Base-by-base conservation (phyloP, 37 sponge, comb jelly and placozoan species). In the Petrosia ficiformis region DNA sequence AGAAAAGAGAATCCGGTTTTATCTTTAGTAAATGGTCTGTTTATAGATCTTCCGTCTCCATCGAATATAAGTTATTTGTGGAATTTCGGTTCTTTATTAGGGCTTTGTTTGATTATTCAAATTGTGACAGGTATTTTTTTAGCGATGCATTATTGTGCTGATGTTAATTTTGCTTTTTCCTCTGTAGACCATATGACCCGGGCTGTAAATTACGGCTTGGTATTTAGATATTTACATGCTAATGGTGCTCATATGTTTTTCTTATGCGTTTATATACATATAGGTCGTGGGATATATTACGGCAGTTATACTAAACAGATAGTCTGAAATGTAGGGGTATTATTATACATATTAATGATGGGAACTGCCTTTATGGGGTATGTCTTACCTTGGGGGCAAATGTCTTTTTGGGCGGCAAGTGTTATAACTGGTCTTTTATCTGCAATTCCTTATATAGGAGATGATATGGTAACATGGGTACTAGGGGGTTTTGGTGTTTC, bases 241-340 rank as follows among this genome's bases (percentile, higher is more conserved):
- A 90, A 90, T 82, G 86, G 91, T 41, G 86, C 91, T 61, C 81
- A 86, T 73, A 63, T 90, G 65, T 90, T 90, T 78, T 90, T 90
- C 77, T 72, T 90, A 59, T 90, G 86, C 78, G 86, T 90, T 41
- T 90, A 90, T 85, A 58, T 85, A 42, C 91, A 90, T 77, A 90
- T 90, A 67, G 86, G 79, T 30, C 63, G 82, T 63, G 86, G 86
- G 16, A 58, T 90, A 34, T 90, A 90, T 77, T 85, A 90, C 64
- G 82, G 86, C 14, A 44, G 82, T 68, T 90, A 85, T 74, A 67
- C 52, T n/a, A 81, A 81, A 74, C 38, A 33, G 24, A 76, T 82
- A 33, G 82, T 82, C 57, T 90, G 91, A 64, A 77, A 74, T 74
- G 75, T 86, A 21, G 91, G 91, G 39, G 65, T 90, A 39, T n/a